Evolutionary conservation across 2,113 vertebrate species (phyloP), one percentile per base, ranked within the genome.

Genomic region (Amphiprion percula): DNA sequence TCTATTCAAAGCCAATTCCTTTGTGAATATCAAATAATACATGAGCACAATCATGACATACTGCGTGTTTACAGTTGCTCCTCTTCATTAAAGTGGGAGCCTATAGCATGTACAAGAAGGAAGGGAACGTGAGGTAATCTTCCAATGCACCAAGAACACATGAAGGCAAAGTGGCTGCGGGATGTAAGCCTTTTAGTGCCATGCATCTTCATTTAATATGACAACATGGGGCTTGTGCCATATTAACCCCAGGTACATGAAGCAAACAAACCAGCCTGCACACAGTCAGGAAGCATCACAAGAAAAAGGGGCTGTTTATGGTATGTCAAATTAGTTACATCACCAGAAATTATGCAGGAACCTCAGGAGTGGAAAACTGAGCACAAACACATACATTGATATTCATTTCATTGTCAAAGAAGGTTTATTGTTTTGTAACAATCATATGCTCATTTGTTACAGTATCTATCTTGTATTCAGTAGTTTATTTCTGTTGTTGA

Each of bases 141-240:
- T 55, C 61, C 75, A 53, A 26, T 23, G 55, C 7, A 39, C 39
- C 46, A 10, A 63, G 76, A 79, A 73, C 68, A 74, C 41, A 69
- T 65, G 14, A 69, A 77, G 49, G 60, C 80, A 59, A n/a, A 10
- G 26, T 68, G 37, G 55, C 64, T 33, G 15, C 82, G 84, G 82
- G 77, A 92, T 61, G 73, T 78, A 80, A 90, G 26, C 73, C 80
- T 78, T 61, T 82, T 82, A 80, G 50, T 44, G 49, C 21, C 46
- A 77, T 77, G 47, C 33, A 60, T 89, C 88, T 92, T 87, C 82
- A 87, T 82, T 80, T 79, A 46, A 74, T 75, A 60, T 80, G 80
- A 90, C 88, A 74, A 75, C 68, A 59, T 44, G 7, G 26, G 19
- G 28, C 44, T 68, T 77, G 26, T 71, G 59, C 41, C 10, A 79